Conservation (phyloP, 2,797 vertebrate genomes). For the Sciurus vulgaris region DNA sequence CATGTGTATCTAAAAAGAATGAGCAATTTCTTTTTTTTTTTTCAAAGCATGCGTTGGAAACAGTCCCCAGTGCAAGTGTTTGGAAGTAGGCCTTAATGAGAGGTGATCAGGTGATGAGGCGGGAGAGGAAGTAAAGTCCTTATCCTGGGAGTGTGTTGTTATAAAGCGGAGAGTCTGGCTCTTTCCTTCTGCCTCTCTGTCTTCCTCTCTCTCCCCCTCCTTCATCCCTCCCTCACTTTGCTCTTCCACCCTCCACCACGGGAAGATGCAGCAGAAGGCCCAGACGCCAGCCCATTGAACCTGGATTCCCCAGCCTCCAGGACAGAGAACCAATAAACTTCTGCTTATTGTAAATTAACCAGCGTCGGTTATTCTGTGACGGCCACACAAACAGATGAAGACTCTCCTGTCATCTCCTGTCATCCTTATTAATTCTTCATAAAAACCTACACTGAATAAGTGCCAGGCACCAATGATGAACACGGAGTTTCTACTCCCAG, state of each 20-base stretch:
- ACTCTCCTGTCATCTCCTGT: neutral
- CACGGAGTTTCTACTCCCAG: neutral
- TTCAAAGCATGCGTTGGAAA: neutral
- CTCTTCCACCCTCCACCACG: neutral
- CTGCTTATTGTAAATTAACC: neutral
- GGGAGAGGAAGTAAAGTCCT: neutral
- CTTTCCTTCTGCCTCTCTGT: neutral
- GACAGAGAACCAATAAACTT: neutral
- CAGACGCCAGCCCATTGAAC: neutral
- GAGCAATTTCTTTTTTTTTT: too few species aligned
- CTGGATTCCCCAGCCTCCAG: neutral
- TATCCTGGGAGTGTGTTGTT: neutral
- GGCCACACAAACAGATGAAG: neutral
- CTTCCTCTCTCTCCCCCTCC: rapidly evolving
- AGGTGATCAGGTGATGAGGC: neutral
- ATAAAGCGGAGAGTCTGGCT: too few species aligned
- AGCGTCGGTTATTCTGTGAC: neutral
- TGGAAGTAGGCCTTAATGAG: neutral
- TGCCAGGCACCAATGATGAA: neutral
- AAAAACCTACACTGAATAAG: neutral
- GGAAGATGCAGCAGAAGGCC: neutral
- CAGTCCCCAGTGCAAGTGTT: neutral
- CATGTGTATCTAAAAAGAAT: too few species aligned
- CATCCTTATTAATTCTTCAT: neutral
- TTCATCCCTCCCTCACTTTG: rapidly evolving